phyloP scores from a whole-genome alignment of 2,113 vertebrate genomes.

The Camelus bactrianus region DNA sequence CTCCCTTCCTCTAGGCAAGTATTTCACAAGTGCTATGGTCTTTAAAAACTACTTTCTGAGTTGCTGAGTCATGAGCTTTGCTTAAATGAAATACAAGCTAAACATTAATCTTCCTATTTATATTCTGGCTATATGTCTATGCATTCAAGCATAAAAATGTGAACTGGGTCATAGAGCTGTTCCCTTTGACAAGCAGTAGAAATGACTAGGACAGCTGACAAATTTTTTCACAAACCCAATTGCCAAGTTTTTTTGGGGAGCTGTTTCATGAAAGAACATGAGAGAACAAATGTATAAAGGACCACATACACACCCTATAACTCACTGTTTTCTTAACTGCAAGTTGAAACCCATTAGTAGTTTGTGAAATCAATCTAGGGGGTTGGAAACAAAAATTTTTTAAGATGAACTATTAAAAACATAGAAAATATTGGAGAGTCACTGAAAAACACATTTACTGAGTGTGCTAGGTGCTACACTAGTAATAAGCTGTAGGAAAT shows the following conservation, averaged over 20 bases:
- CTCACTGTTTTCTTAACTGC: background rate
- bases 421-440: background rate
- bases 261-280: background rate
- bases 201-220: background rate
- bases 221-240: background rate
- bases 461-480: background rate
- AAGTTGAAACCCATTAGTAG: background rate
- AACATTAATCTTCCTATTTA: background rate
- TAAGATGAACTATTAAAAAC: background rate
- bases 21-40: background rate
- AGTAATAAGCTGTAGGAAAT: background rate
- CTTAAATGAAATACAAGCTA: constrained; percentile 43
- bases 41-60: constrained; percentile 5
- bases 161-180: constrained; percentile 35
- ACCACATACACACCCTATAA: background rate
- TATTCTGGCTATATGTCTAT: background rate
- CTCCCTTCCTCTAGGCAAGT: background rate
- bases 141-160: background rate
- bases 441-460: constrained; percentile 3
- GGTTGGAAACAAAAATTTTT: background rate
- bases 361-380: background rate
- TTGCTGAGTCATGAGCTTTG: background rate
- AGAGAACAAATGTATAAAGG: background rate
- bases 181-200: constrained; percentile 5
- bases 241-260: background rate